Conservation (phyloP, 2,113 vertebrate species). For the Engraulis encrasicolus region DNA sequence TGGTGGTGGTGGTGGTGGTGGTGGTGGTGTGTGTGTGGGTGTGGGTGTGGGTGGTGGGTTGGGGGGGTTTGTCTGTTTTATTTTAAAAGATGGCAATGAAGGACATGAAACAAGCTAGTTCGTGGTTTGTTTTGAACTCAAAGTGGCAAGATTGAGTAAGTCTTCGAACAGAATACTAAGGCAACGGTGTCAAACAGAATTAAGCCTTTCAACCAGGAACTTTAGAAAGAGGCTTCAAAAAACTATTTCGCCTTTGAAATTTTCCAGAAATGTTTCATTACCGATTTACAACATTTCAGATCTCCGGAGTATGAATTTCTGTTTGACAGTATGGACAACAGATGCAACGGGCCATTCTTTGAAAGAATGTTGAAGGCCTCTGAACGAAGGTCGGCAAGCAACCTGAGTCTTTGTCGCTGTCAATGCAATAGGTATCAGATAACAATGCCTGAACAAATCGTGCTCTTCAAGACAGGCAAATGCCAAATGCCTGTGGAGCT, state of each 20-base stretch:
- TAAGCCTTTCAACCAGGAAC: neutral
- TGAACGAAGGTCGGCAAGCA: neutral
- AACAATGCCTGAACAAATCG: neutral
- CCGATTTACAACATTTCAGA: neutral
- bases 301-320: neutral
- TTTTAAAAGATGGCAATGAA: neutral
- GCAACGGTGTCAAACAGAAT: neutral
- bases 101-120: neutral
- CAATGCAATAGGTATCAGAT: conserved; percentile 9
- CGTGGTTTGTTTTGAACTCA: neutral
- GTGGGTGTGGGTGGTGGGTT: no score
- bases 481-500: neutral
- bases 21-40: neutral
- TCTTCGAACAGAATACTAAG: neutral
- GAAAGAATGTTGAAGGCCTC: neutral
- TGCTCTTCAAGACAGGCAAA: neutral
- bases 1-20: neutral
- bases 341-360: neutral
- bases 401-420: neutral
- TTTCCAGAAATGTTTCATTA: no score
- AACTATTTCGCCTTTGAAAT: no score
- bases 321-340: neutral
- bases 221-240: no score
- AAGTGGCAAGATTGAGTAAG: neutral
- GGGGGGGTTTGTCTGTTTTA: neutral